Percentiles rank a stretch among this genome's conserved stretches.
Evolutionary conservation across 2,888 invertebrate genomes (phyloP).

Genomic region (Pandemis corylana): DNA sequence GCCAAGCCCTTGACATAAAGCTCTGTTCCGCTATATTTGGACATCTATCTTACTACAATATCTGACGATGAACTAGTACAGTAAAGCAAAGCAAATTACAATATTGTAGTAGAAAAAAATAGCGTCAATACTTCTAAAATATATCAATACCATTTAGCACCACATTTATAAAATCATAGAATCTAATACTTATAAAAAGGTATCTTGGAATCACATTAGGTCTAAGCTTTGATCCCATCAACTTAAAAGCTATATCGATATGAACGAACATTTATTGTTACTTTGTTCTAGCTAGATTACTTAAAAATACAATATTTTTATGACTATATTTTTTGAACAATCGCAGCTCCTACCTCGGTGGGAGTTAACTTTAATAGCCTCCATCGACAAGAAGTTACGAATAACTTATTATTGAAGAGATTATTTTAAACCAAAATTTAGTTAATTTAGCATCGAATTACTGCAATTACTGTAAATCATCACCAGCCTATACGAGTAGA

Average conservation of each 20-base stretch:
- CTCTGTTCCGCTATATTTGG: no score
- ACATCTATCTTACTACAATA: no score
- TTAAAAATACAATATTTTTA: not conserved
- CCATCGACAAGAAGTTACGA: no score
- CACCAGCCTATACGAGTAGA: no score
- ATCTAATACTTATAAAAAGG: not conserved
- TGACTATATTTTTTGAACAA: not conserved
- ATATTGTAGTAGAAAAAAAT: not conserved
- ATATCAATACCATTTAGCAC: not conserved
- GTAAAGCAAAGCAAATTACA: no score
- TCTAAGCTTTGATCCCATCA: not conserved
- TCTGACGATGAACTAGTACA: no score
- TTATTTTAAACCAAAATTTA: no score
- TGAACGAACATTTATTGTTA: not conserved
- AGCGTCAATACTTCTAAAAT: not conserved
- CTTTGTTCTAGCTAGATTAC: not conserved
- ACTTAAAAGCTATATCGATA: not conserved
- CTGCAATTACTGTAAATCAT: no score
- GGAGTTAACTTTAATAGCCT: not conserved
- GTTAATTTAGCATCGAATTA: no score
- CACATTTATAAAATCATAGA: conserved; percentile 2
- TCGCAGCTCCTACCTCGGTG: not conserved
- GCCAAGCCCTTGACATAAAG: no score
- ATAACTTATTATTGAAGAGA: no score
- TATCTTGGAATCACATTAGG: not conserved